Evolutionary conservation across 2,888 invertebrate genomes (phyloP), one percentile per base, ranked within the genome.

Genomic region (Polydrusus cervinus): DNA sequence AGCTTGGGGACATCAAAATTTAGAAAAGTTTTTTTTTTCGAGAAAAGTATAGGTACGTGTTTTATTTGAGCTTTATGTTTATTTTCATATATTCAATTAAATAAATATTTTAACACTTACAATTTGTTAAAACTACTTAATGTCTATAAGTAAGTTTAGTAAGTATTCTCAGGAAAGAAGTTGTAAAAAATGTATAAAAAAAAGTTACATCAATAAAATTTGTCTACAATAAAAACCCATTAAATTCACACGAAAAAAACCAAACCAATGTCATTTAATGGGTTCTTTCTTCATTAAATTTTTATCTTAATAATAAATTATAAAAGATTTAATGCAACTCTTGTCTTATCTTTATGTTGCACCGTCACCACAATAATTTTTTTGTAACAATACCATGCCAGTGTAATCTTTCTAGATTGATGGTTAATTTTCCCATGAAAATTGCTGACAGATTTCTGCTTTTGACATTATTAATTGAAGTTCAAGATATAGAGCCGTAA

Each of bases 381-480:
- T 13, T 11, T 30, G 30, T 30, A 53, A 53, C n/a, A 25, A 25
- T 25, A 30, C 18, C 13, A 53, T 25, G 53, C 53, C 5, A 25
- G 25, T 11, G 3, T 51, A 20, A 51, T 20, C 51, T 11, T 53
- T 53, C 3, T 20, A 16, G 13, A 43, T n/a, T n/a, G 55, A 25
- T 25, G 40, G 1, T 9, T 14, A 16, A 38, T 60, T 34, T 62
- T 62, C 61, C 45, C 61, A 62, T 45, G 20, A 20, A 62, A 62
- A 62, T 9, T 20, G 61, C 61, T 62, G 61, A 62, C n/a, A 20
- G 25, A 47, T n/a, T 64, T 64, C 16, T 64, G 13, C 14, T 14
- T 47, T 18, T 64, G 25, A 14, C 43, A 43, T 43, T 43, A n/a
- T n/a, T 43, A 43, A 43, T 43, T 60, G 25, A 16, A 57, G 8